phyloP scores from a whole-genome alignment of 2,113 vertebrate genomes.

The Hippopotamus amphibius region DNA sequence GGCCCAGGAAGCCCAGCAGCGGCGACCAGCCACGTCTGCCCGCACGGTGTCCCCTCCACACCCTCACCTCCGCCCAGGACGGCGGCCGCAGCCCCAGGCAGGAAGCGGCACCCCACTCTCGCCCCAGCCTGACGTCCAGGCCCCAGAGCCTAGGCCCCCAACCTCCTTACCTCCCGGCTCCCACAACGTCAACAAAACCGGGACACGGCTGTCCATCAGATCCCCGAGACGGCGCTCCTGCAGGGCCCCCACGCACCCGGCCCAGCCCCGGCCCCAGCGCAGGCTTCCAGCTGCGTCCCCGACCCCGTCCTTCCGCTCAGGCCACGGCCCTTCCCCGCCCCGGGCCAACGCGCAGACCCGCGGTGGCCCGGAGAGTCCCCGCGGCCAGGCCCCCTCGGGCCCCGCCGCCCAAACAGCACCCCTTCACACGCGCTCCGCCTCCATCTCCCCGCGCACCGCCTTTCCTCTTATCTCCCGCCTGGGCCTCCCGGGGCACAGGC shows the following conservation, averaged over 20 bases:
- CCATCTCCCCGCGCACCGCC: neutral
- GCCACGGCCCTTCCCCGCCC: too few species aligned
- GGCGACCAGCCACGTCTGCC: rapidly evolving
- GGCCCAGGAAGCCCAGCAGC: neutral
- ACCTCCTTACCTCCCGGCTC: neutral
- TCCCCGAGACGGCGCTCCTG: neutral
- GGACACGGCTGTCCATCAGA: neutral
- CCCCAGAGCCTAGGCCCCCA: neutral
- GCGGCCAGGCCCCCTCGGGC: neutral
- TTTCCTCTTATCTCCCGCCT: neutral
- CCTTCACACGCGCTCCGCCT: neutral
- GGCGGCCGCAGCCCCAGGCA: rapidly evolving
- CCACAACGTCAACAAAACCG: neutral
- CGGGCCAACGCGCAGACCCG: too few species aligned
- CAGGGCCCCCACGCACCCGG: neutral
- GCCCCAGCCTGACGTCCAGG: neutral
- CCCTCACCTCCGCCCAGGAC: neutral
- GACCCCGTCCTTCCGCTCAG: too few species aligned
- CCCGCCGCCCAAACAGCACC: neutral
- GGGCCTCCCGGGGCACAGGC: too few species aligned
- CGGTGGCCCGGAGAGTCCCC: neutral
- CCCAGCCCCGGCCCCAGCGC: too few species aligned
- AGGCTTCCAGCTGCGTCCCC: neutral
- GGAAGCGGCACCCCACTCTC: neutral
- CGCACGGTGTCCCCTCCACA: rapidly evolving